Base-by-base conservation (phyloP, 2,888 invertebrate genomes). In the Petrolisthes manimaculis region DNA sequence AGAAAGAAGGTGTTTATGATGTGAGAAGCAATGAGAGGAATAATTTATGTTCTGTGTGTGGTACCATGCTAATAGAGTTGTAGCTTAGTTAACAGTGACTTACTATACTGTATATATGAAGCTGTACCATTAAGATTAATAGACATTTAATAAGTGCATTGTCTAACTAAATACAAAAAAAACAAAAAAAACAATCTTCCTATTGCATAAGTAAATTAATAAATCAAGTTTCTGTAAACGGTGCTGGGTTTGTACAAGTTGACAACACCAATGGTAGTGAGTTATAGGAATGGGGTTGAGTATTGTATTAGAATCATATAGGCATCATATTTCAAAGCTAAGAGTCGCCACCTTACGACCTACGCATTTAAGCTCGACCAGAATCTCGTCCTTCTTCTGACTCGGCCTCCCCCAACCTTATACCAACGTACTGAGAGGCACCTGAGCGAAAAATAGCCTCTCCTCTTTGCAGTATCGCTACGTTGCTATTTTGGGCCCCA, bases 391-490 rank as follows among this genome's bases (percentile, higher is more conserved):
- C 61, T 14, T 61, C 61, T 14, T n/a, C n/a, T n/a, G n/a, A n/a
- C 61, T 61, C 61, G 61, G 61, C 61, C 61, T 61, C 61, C 8
- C 61, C 61, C 61, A 61, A 61, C 74, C 55, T 56, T 75, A 51
- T 56, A 14, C 75, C 37, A 56, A 67, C 75, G 83, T 75, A 84
- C 83, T 75, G 75, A 84, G 75, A 84, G 75, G 69, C 75, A 84
- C 83, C 83, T 84, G 83, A 56, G 75, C 75, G 75, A 84, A 74
- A 84, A 84, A 84, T 84, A 84, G 83, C 83, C 75, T 24, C 75
- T 24, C 83, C 75, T 54, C 83, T 84, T 75, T 84, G 83, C 83
- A 84, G 83, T 84, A 84, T 84, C 83, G 74, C 83, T 84, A 75
- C 75, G 83, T 69, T 84, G 83, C 83, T 84, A 84, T 84, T 84